phyloP scores from a whole-genome alignment of 2,888 invertebrate genomes.

The Tipula helvola region DNA sequence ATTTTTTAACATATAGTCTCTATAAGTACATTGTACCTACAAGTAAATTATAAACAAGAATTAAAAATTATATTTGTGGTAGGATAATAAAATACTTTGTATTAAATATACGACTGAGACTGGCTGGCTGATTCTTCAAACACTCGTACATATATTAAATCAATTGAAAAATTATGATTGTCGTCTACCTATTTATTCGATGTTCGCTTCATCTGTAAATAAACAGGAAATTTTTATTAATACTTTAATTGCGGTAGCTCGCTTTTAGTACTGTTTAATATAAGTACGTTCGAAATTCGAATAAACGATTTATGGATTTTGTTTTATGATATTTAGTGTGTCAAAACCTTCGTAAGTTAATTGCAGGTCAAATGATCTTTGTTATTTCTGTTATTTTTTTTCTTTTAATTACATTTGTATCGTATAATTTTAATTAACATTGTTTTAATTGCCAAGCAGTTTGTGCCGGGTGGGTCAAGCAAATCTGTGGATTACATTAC shows the following conservation, averaged over 20 bases:
- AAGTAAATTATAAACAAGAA: background rate
- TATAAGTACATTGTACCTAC: background rate
- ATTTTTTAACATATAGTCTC: background rate
- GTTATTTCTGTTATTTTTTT: background rate
- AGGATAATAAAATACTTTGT: background rate
- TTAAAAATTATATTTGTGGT: background rate
- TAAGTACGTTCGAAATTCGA: background rate
- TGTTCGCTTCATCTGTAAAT: background rate
- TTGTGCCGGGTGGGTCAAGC: background rate
- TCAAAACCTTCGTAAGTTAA: background rate
- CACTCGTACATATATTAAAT: background rate
- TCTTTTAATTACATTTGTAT: background rate
- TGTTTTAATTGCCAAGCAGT: background rate
- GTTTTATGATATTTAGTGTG: background rate
- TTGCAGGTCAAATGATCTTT: background rate
- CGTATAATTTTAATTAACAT: background rate
- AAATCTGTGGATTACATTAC: background rate
- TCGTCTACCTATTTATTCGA: background rate
- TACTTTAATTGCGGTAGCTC: background rate
- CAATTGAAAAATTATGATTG: background rate
- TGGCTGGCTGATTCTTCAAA: background rate
- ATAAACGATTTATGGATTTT: background rate
- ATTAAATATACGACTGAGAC: background rate
- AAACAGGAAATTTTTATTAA: background rate
- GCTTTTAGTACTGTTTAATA: background rate